phyloP scores from a whole-genome alignment of 1,140 invertebrate species.

The Neuroterus valhalla region DNA sequence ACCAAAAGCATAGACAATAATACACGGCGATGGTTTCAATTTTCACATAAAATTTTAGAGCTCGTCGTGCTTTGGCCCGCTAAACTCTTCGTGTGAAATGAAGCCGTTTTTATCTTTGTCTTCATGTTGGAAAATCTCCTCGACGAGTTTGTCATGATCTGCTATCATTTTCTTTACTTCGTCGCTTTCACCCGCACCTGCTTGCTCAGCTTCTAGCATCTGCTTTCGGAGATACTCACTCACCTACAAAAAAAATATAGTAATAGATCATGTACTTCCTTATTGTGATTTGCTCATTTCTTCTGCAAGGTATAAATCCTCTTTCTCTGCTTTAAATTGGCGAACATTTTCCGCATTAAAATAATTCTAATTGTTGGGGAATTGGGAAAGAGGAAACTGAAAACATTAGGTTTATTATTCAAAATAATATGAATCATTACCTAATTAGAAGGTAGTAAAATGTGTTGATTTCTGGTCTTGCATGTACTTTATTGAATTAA shows the following conservation, averaged over 20 bases:
- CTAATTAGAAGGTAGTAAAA: too few species aligned
- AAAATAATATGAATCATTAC: too few species aligned
- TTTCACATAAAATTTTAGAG: constrained; percentile 79
- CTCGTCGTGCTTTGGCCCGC: constrained; percentile 97
- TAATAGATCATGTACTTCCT: background rate
- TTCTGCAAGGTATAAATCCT: background rate
- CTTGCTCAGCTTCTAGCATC: constrained; percentile 84
- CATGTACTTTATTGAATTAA: too few species aligned
- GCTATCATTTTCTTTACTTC: constrained; percentile 90
- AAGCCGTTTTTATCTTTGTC: constrained; percentile 96
- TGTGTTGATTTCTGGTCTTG: too few species aligned
- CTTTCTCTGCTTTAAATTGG: background rate
- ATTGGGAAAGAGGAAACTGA: too few species aligned
- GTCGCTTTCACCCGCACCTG: constrained; percentile 79
- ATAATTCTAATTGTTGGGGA: too few species aligned
- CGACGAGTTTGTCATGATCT: constrained; percentile 94
- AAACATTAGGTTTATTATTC: too few species aligned
- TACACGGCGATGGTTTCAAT: constrained; percentile 46
- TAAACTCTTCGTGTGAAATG: constrained; percentile 97
- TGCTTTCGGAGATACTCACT: constrained; percentile 94
- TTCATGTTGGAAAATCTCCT: constrained; percentile 98
- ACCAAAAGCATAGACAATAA: constrained; percentile 21
- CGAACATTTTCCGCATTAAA: too few species aligned
- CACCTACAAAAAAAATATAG: constrained; percentile 76
- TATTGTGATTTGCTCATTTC: background rate